Evolutionary conservation across 2,113 vertebrate genomes (phyloP), one percentile per base, ranked within the genome.

Genomic region (Chloropsis hardwickii): DNA sequence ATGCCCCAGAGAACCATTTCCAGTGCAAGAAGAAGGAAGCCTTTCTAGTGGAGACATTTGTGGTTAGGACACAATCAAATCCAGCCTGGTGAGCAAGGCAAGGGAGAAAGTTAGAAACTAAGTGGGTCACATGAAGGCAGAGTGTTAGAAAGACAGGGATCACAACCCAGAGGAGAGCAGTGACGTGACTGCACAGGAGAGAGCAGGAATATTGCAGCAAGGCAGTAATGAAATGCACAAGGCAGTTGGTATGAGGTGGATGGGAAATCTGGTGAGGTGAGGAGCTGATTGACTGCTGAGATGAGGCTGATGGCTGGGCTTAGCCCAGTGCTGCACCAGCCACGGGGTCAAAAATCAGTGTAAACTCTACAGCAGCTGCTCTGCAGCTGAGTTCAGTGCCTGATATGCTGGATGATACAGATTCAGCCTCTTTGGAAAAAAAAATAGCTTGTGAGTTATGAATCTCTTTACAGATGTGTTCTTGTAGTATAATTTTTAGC

Each of bases 1-100:
- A 7, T 21, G 25, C 4, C 57, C 18, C 28, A 70, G 51, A 85
- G 33, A 78, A 22, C 6, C 25, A 22, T 67, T 71, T 78, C 37
- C 58, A 81, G 54, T 0, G 2, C 44, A 69, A 86, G 50, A 73
- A 84, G 50, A 29, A 53, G 48, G 18, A 95, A 91, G 5, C 1
- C 0, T 88, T 89, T 78, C 69, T 51, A 50, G 47, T 51, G 60
- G 54, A 86, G 81, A 54, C 3, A 35, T 39, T 39, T 0, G 0
- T 70, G n/a, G 10, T n/a, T 61, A 62, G 47, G 65, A 28, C 39
- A 81, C 23, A n/a, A 67, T 31, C 27, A 74, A 84, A 86, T 33
- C 16, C 64, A 84, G 35, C 19, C 33, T 56, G 44, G 66, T 35
- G 33, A 45, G 15, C 51, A 64, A 70, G 60, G 25, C 42, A 42